A percentile compares a stretch with the other conserved stretches of the same genome.
These are phyloP conservation scores for Papio anubis DNA, from an alignment of 2,113 vertebrate genomes.

Conservation along the genomic window DNA sequence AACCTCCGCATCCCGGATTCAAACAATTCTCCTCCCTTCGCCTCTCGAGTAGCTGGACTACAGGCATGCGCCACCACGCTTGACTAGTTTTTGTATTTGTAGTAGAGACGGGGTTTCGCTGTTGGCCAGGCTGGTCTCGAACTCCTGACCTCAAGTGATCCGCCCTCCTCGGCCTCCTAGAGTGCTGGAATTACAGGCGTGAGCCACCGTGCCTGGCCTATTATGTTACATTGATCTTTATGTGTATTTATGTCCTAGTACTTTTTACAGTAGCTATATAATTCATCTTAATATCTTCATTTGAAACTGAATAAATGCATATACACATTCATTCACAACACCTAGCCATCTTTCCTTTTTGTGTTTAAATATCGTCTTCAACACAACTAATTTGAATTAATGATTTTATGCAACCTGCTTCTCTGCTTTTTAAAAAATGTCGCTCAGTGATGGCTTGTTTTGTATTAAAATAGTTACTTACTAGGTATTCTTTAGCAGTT, in stretches of 20 bases:
- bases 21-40: too few relatives aligned
- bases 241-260: neutral
- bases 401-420: neutral
- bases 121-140: too few relatives aligned
- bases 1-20: too few relatives aligned
- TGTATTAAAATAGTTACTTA: neutral
- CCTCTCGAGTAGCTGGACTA: too few relatives aligned
- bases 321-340: neutral
- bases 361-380: constrained; percentile 1
- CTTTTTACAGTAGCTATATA: neutral
- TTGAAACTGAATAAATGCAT: constrained; percentile 18
- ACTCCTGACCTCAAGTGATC: too few relatives aligned
- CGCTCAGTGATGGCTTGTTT: neutral
- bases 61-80: accelerated
- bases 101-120: too few relatives aligned
- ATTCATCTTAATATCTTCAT: constrained; percentile 14
- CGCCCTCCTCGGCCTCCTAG: too few relatives aligned
- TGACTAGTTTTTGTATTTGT: too few relatives aligned
- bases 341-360: neutral
- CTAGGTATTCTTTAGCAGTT: neutral
- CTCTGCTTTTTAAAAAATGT: neutral
- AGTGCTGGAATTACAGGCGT: too few relatives aligned
- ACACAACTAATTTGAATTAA: neutral
- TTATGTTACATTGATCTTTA: neutral
- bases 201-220: neutral